Evolutionary conservation across 2,113 vertebrate genomes (phyloP).

Genomic region (Anhinga rufa): DNA sequence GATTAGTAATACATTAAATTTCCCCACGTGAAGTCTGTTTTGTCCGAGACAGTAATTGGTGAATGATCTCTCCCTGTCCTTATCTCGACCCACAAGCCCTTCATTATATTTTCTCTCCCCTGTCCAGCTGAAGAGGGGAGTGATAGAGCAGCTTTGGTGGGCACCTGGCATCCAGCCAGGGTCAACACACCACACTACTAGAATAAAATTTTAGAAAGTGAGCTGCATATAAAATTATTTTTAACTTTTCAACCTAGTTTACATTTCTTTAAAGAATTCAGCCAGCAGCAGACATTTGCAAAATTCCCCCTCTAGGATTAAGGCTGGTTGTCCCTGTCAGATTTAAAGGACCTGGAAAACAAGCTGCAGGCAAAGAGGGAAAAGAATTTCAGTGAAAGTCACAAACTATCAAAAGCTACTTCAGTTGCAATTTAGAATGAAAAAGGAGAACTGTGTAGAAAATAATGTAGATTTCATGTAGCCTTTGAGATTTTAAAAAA

Average conservation of each 20-base stretch:
- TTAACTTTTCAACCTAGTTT: neutral
- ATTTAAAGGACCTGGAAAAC: slow-evolving; percentile 14
- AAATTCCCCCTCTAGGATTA: neutral
- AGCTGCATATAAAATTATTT: neutral
- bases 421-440: neutral
- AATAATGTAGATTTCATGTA: neutral
- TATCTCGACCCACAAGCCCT: no score
- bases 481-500: neutral
- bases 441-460: neutral
- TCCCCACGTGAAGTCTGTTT: no score
- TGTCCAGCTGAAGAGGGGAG: neutral
- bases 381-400: neutral
- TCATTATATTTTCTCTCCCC: neutral
- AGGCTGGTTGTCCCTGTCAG: neutral
- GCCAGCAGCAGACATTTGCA: neutral
- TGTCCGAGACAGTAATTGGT: no score
- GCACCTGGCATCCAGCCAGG: neutral
- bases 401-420: neutral
- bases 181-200: neutral
- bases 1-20: no score
- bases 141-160: neutral
- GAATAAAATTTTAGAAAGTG: neutral
- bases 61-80: no score
- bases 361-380: neutral
- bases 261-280: neutral